These are phyloP conservation scores for Parasteatoda lunata DNA, from an alignment of 2,888 invertebrate species.

Conservation along the genomic window DNA sequence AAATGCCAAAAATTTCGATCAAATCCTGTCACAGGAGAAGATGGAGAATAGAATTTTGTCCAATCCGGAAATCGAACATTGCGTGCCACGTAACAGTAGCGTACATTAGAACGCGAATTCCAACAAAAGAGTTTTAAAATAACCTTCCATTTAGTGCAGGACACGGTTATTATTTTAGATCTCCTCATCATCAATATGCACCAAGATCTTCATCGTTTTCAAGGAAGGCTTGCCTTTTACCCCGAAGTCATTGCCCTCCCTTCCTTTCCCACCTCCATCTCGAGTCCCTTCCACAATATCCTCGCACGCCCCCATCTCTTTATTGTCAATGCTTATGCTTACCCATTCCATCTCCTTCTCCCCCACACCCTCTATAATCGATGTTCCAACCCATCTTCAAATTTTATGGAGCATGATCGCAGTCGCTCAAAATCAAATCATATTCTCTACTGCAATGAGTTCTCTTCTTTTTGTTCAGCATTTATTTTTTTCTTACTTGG, in stretches of 20 bases:
- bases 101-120: constrained; percentile 49
- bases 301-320: constrained; percentile 22
- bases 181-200: constrained; percentile 62
- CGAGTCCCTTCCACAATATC: background rate
- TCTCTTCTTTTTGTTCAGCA: constrained; percentile 36
- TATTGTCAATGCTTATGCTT: constrained; percentile 31
- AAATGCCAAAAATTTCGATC: no score
- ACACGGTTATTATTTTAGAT: constrained; percentile 58
- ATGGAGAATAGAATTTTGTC: no score
- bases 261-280: background rate
- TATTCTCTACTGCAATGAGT: constrained; percentile 56
- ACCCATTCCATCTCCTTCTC: background rate
- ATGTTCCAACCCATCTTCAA: constrained; percentile 53
- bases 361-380: constrained; percentile 49
- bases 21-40: no score
- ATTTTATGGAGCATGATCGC: constrained; percentile 66
- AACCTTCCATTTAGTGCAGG: constrained; percentile 50
- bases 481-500: constrained; percentile 13
- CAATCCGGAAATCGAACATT: constrained; percentile 4
- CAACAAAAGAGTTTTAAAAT: constrained; percentile 37
- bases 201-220: constrained; percentile 39
- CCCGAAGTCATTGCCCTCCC: constrained; percentile 38
- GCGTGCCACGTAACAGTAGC: constrained; percentile 24
- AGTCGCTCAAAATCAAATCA: constrained; percentile 67
- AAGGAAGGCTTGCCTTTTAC: constrained; percentile 45